A percentile compares a stretch with the other conserved stretches of the same genome.
phyloP scores from a whole-genome alignment of 2,888 invertebrate species.

The Dolichopus griseipennis region DNA sequence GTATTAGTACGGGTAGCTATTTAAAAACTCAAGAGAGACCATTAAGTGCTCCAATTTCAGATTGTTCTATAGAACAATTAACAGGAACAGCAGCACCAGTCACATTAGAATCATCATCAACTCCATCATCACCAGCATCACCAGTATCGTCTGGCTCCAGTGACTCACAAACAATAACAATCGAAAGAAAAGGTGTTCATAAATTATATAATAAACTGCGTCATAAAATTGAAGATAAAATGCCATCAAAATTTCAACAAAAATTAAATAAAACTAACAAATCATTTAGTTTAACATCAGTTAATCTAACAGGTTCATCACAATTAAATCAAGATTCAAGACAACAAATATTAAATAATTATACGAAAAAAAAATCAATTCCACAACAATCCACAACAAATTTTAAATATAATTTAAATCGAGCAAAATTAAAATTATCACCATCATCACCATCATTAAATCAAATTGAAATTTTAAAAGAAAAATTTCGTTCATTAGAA shows the following conservation, averaged over 20 bases:
- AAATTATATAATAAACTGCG: slow-evolving; percentile 39
- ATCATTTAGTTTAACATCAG: slow-evolving; percentile 24
- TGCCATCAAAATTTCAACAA: slow-evolving; percentile 35
- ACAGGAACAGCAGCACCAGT: background rate
- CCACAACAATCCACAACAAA: background rate
- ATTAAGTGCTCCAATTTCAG: background rate
- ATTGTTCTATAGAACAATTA: background rate
- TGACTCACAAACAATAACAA: background rate
- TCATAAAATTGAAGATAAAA: slow-evolving; percentile 39
- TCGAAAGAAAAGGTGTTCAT: slow-evolving; percentile 29
- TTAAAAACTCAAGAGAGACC: background rate
- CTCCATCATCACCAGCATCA: background rate
- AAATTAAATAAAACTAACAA: slow-evolving; percentile 33
- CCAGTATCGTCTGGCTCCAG: slow-evolving; percentile 13
- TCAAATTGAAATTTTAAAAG: background rate
- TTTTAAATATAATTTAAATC: background rate
- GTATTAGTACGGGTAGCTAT: background rate
- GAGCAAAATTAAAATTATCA: slow-evolving; percentile 1
- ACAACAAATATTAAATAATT: background rate
- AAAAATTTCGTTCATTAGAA: background rate
- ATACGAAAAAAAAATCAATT: background rate
- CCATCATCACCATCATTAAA: background rate
- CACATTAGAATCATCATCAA: slow-evolving; percentile 13
- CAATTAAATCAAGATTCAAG: slow-evolving; percentile 3
- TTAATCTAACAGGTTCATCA: slow-evolving; percentile 21